Base-by-base conservation (phyloP, 2,888 invertebrate genomes). In the Entomobrya proxima region DNA sequence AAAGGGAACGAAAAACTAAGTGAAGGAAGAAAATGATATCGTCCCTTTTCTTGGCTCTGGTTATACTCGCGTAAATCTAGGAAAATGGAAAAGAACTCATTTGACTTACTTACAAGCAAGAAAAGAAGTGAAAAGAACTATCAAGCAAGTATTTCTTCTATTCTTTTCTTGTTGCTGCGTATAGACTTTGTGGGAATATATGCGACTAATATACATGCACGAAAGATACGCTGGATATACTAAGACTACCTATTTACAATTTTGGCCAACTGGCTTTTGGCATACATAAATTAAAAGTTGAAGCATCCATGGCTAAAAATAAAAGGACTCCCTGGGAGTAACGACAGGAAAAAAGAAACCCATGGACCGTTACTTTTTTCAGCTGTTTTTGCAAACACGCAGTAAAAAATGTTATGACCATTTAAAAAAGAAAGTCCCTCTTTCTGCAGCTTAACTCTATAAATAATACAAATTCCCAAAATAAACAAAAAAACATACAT, bases 221-320 rank as follows among this genome's bases (percentile, higher is more conserved):
- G 9, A 27, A 55, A 50, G 21, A 44, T 52, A 3, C n/a, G 30
- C 32, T 30, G 32, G n/a, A 9, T 52, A 21, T 52, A 7, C 7
- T 52, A 52, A 52, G 18, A 27, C 11, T 50, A 35, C 75, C 32
- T 18, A 30, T 32, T 74, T 32, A 32, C 40, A 0, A 24, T 75
- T 52, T 37, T 35, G 52, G 72, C 76, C 83, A 83, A 76, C 83
- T 83, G 83, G 83, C 83, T 76, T 83, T 83, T 83, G 83, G 67
- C 83, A 83, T 83, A 67, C 83, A 83, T 76, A 76, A 83, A 83
- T 83, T 83, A 67, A 4, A 67, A 50, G 18, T 35, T 15, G 32
- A 40, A 40, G 67, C 72, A 15, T 58, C 27, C 37, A 61, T 52
- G 69, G 37, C 52, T 55, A 69, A 69, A 80, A 79, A 79, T 47